A percentile compares a stretch with the other conserved stretches of the same genome.
Evolutionary conservation across 2,113 vertebrate genomes (phyloP).

Genomic region (Microtus montanus): DNA sequence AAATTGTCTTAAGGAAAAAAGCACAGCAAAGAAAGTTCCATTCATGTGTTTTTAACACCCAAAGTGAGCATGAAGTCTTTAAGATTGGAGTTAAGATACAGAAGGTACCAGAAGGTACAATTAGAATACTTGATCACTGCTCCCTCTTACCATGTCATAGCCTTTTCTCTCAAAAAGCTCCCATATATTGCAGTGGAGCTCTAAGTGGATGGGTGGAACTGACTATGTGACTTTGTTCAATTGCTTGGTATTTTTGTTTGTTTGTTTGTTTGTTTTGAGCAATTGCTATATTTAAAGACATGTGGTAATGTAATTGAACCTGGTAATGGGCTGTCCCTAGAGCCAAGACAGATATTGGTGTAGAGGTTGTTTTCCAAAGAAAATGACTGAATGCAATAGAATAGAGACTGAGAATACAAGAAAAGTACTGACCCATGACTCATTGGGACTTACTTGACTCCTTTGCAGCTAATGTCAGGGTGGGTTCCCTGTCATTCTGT

Average conservation of each 20-base stretch:
- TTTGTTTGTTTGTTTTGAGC: not conserved
- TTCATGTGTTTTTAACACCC: not conserved
- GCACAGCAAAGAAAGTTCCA: not conserved
- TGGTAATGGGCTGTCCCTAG: not conserved
- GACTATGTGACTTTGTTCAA: not conserved
- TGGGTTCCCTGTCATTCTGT: not conserved
- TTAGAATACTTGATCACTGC: not conserved
- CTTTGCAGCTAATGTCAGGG: too few relatives aligned
- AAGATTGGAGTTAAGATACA: not conserved
- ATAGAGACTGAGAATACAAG: rapidly evolving
- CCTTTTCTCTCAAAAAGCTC: not conserved
- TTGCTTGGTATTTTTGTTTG: not conserved
- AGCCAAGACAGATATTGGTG: not conserved
- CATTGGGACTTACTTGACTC: not conserved
- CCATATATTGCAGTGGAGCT: too few relatives aligned
- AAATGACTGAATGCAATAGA: not conserved
- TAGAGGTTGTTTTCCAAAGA: not conserved
- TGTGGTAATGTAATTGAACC: rapidly evolving
- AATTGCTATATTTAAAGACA: not conserved
- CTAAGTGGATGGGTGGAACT: not conserved
- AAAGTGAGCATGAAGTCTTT: not conserved
- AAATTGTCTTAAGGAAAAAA: not conserved
- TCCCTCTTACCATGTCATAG: not conserved
- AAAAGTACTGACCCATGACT: not conserved
- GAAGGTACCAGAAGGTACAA: rapidly evolving